phyloP scores from a whole-genome alignment of 2,888 invertebrate genomes.

The Meiosimyza decipiens region DNA sequence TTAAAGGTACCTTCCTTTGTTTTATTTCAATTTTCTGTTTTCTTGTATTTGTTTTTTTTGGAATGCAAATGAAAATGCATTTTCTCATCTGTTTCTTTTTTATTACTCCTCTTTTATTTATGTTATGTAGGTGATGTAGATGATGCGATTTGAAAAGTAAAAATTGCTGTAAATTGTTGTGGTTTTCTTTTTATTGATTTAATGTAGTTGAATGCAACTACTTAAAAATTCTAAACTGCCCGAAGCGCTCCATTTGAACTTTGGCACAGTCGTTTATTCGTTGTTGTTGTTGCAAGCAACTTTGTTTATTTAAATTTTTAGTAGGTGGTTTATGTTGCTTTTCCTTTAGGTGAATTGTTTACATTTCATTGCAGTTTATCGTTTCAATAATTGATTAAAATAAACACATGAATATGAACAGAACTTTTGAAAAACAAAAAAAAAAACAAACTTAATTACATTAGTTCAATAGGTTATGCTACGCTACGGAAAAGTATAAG shows the following conservation, averaged over 20 bases:
- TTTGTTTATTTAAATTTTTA: constrained; percentile 3
- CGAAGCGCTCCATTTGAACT: constrained; percentile 32
- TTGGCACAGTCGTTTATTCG: constrained; percentile 9
- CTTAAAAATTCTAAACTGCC: constrained; percentile 35
- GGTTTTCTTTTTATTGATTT: constrained; percentile 14
- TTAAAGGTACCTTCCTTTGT: neutral
- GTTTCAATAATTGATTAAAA: neutral
- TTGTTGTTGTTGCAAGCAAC: neutral
- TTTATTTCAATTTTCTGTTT: neutral
- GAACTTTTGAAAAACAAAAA: constrained; percentile 10
- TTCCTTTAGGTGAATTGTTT: too few relatives aligned
- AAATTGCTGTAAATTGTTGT: neutral
- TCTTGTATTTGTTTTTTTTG: neutral
- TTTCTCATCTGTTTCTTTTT: neutral
- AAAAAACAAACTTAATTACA: constrained; percentile 5
- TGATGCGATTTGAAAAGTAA: constrained; percentile 10
- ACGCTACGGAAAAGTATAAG: too few relatives aligned
- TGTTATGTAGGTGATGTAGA: constrained; percentile 6
- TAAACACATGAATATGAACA: constrained; percentile 2
- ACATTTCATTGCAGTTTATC: neutral
- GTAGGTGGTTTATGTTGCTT: neutral
- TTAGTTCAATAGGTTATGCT: constrained; percentile 5
- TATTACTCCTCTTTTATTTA: neutral
- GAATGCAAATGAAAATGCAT: constrained; percentile 18
- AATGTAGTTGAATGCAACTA: constrained; percentile 1